Percentiles rank a stretch among this genome's conserved stretches.
Conservation (phyloP, 2,113 vertebrate species). For the Pardalotus punctatus region DNA sequence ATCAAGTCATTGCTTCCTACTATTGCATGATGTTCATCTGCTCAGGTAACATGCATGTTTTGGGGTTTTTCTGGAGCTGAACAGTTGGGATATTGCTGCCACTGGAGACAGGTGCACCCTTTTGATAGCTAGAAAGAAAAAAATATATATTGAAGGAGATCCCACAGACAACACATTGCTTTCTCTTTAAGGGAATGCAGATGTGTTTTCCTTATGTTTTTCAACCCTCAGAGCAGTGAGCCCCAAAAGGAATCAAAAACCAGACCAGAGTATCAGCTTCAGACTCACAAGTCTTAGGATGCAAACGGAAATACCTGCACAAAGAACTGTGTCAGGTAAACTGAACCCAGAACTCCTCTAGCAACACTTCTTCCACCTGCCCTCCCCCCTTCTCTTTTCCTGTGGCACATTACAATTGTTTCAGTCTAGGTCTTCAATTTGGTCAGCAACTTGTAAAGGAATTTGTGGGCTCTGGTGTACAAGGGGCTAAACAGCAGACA, state of each 20-base stretch:
- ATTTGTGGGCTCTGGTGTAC: background rate
- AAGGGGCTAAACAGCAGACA: background rate
- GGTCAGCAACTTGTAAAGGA: background rate
- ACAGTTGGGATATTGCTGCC: background rate
- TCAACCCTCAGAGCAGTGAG: background rate
- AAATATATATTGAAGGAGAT: background rate
- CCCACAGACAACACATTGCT: background rate
- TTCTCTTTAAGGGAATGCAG: background rate
- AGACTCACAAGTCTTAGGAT: background rate
- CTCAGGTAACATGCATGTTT: fast-evolving
- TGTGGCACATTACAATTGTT: background rate
- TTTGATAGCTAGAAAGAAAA: background rate
- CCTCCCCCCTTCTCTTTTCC: background rate
- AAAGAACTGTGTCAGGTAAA: background rate
- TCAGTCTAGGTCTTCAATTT: background rate
- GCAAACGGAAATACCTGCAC: background rate
- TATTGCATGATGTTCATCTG: background rate
- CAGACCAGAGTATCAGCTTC: background rate
- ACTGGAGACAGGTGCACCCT: background rate
- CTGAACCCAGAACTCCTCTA: background rate
- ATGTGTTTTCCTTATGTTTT: background rate
- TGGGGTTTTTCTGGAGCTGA: background rate
- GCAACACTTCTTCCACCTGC: background rate
- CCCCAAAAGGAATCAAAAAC: background rate
- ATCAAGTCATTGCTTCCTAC: background rate